Conservation (phyloP, 2,113 vertebrate species). For the Peromyscus polionotus region DNA sequence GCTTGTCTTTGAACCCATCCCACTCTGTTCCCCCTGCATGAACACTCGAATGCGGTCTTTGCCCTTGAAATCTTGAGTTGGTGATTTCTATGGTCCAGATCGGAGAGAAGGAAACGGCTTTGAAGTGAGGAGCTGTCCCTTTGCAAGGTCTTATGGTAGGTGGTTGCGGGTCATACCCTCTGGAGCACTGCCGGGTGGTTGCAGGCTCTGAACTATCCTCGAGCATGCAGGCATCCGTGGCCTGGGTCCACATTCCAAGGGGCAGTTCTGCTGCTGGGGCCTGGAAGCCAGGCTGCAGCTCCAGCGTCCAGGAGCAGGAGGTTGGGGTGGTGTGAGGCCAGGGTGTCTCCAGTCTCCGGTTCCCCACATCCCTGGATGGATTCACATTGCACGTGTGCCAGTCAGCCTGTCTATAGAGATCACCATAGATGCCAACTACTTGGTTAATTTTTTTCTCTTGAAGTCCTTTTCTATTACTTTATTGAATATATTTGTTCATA, state of each 20-base stretch:
- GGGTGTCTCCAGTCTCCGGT: not conserved
- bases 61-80: not conserved
- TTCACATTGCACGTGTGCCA: not conserved
- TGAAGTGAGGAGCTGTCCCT: not conserved
- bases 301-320: not conserved
- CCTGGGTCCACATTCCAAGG: not conserved
- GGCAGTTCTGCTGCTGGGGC: not conserved
- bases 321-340: not conserved
- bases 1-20: not conserved
- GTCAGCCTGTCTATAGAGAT: not conserved
- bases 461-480: not conserved
- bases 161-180: not conserved
- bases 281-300: not conserved
- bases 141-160: not conserved
- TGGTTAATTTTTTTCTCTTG: constrained; percentile 36
- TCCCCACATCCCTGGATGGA: not conserved
- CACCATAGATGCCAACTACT: not conserved
- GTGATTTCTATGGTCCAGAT: not conserved
- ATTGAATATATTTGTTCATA: not conserved
- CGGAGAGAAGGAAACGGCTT: not conserved
- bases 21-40: not conserved
- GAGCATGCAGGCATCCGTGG: not conserved
- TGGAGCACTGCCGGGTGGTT: no score
- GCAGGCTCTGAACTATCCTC: not conserved
- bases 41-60: not conserved